Evolutionary conservation across 2,113 vertebrate genomes (phyloP), one percentile per base, ranked within the genome.

Genomic region (Greenwoodochromis staneri): DNA sequence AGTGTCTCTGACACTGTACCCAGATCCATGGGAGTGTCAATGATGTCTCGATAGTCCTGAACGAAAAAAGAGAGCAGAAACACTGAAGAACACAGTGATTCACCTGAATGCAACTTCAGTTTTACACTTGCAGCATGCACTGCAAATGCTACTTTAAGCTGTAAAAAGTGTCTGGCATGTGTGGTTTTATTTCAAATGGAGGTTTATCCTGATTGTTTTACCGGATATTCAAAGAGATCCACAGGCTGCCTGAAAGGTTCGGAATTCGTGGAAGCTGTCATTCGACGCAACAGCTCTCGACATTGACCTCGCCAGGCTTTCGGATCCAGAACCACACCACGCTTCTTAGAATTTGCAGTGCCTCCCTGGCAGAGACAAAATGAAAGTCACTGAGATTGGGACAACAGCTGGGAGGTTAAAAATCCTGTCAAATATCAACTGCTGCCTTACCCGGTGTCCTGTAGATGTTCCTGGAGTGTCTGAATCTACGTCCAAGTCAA

Each of bases 1-100:
- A 99, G 96, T 5, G 97, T 98, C 96, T 98, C 98, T 51, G 97
- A 98, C 94, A 99, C 98, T 49, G 97, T 98, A 82, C 97, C 97
- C 94, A 99, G 97, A 94, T 99, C 99, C 99, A 99, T 98, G 38
- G 98, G 99, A 54, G 97, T 98, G 91, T 98, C 98, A 21, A 98
- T 97, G 84, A 98, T 98, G 93, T 98, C 97, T 69, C 98, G 96
- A 90, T 98, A 98, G 96, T 99, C 98, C 99, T 99, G 88, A 42
- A 83, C 86, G 19, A 69, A 71, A 88, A 31, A 16, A 19, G 8
- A 19, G 8, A 63, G 29, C 5, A 45, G 73, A 61, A 40, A 61
- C 1, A 0, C 29, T 40, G 31, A 76, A 76, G 24, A 76, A 31
- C 42, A 76, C 24, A 47, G 4, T 16, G 24, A 29, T 73, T 73